Evolutionary conservation across 2,113 vertebrate species (phyloP).

Genomic region (Tachysurus vachellii): DNA sequence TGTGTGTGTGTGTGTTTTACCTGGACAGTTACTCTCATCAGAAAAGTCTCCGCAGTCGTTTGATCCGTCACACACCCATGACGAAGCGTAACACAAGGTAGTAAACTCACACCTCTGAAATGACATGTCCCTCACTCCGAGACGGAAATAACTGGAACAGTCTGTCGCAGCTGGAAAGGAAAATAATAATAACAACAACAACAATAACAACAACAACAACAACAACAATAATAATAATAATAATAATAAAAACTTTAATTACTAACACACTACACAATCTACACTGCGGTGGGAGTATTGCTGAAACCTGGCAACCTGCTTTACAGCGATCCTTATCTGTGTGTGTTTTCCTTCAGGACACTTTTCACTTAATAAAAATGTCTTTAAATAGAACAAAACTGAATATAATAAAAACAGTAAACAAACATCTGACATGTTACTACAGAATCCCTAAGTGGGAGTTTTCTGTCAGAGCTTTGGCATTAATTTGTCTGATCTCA

Average conservation of each 20-base stretch:
- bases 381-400: too few relatives aligned
- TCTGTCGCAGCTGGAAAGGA: slow-evolving; percentile 79
- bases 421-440: too few relatives aligned
- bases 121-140: slow-evolving; percentile 87
- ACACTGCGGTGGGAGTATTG: neutral
- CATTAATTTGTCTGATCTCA: too few relatives aligned
- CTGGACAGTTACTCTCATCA: slow-evolving; percentile 91
- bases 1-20: slow-evolving; percentile 63
- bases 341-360: neutral
- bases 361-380: too few relatives aligned
- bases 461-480: too few relatives aligned
- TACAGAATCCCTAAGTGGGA: too few relatives aligned
- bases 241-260: neutral
- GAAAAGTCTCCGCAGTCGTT: slow-evolving; percentile 96
- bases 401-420: too few relatives aligned
- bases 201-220: too few relatives aligned
- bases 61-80: slow-evolving; percentile 89
- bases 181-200: neutral
- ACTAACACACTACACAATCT: neutral
- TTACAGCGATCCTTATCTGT: too few relatives aligned
- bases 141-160: slow-evolving; percentile 93
- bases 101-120: slow-evolving; percentile 93
- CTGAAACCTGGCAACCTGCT: neutral
- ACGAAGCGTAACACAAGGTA: slow-evolving; percentile 85
- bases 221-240: neutral